Percentiles rank a stretch among this genome's conserved stretches.
phyloP scores from a whole-genome alignment of 2,797 vertebrate species.

The Coluber constrictor region DNA sequence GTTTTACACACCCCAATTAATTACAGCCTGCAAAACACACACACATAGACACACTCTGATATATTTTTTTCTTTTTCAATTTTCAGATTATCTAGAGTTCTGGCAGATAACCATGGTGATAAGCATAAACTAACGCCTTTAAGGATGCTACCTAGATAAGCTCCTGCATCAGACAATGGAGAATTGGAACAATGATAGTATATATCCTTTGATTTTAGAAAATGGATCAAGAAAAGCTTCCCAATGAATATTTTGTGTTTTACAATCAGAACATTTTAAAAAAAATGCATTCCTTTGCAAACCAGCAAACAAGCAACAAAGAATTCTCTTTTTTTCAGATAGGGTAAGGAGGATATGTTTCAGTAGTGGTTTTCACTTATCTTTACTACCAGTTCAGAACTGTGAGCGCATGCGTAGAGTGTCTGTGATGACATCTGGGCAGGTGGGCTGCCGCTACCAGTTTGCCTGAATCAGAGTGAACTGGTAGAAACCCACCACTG shows the following conservation, averaged over 20 bases:
- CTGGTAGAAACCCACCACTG: too few species aligned
- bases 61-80: not conserved
- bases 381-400: too few species aligned
- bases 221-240: not conserved
- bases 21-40: not conserved
- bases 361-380: too few species aligned
- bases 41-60: not conserved
- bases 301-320: not conserved
- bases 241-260: not conserved
- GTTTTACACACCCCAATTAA: conserved; percentile 12
- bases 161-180: not conserved
- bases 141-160: not conserved
- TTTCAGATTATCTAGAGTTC: conserved; percentile 4
- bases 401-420: too few species aligned
- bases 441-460: too few species aligned
- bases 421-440: too few species aligned
- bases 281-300: conserved; percentile 7
- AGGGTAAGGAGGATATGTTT: not conserved
- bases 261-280: conserved; percentile 33
- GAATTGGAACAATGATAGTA: not conserved
- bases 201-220: not conserved
- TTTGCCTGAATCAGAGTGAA: too few species aligned
- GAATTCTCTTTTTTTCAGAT: not conserved
- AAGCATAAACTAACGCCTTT: not conserved
- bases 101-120: conserved; percentile 1